Evolutionary conservation across 2,113 vertebrate species (phyloP).

Genomic region (Octodon degus): DNA sequence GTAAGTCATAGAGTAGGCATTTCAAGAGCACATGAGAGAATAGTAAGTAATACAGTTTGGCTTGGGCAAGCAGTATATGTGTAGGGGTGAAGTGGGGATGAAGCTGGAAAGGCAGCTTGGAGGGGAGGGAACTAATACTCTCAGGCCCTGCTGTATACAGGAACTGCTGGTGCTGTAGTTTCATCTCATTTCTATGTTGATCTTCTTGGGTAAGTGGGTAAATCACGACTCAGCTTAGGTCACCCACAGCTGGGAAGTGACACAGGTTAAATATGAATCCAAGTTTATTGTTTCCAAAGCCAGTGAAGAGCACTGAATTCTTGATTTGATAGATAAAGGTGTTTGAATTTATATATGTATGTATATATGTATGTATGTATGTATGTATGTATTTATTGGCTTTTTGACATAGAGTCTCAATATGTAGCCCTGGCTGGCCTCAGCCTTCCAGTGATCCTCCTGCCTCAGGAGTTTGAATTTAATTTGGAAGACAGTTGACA

Average conservation of each 20-base stretch:
- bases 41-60: neutral
- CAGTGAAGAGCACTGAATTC: neutral
- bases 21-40: constrained; percentile 12
- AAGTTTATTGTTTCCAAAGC: constrained; percentile 6
- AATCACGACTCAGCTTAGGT: constrained; percentile 6
- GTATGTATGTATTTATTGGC: neutral
- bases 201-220: constrained; percentile 26
- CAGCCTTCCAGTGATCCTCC: neutral
- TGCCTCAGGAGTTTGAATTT: neutral
- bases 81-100: neutral
- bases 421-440: neutral
- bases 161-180: neutral
- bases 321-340: neutral
- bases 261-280: constrained; percentile 12
- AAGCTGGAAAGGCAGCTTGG: neutral
- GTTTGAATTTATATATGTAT: neutral
- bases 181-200: constrained; percentile 17
- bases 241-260: neutral
- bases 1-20: neutral
- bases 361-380: no score
- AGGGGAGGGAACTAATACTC: neutral
- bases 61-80: neutral
- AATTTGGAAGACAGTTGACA: constrained; percentile 42
- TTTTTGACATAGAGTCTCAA: neutral
- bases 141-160: neutral